phyloP scores from a whole-genome alignment of 2,888 invertebrate genomes.

The Camponotus fellah region DNA sequence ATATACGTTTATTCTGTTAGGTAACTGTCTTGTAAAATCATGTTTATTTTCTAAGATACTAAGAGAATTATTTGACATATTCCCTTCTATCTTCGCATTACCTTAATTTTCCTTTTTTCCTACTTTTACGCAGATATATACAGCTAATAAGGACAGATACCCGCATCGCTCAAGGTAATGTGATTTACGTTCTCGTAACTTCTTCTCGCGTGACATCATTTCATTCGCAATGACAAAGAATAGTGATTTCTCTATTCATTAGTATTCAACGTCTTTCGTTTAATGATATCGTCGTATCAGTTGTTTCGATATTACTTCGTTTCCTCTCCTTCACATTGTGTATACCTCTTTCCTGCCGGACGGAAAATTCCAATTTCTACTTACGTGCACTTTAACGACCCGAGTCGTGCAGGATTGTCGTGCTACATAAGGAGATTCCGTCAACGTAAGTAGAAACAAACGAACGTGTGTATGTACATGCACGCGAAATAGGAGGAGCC shows the following conservation, averaged over 20 bases:
- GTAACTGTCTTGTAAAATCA: background rate
- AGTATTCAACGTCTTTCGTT: constrained; percentile 49
- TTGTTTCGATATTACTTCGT: constrained; percentile 44
- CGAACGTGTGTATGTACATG: constrained; percentile 56
- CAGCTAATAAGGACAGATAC: background rate
- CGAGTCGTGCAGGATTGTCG: constrained; percentile 56
- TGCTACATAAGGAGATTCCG: constrained; percentile 66
- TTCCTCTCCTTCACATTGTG: constrained; percentile 32
- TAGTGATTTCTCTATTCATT: constrained; percentile 45
- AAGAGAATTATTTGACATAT: background rate
- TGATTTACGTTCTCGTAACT: constrained; percentile 44
- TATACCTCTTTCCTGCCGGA: constrained; percentile 24
- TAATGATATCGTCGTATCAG: constrained; percentile 40
- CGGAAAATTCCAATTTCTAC: constrained; percentile 56
- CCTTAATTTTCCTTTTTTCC: background rate
- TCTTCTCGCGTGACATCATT: constrained; percentile 51
- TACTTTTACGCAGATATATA: background rate
- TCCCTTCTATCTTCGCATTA: background rate
- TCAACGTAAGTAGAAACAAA: constrained; percentile 64
- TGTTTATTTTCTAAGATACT: background rate
- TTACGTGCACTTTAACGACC: constrained; percentile 59
- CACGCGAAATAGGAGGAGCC: constrained; percentile 62
- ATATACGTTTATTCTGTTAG: background rate
- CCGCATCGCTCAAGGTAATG: constrained; percentile 44
- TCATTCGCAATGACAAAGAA: constrained; percentile 38